A percentile compares a stretch with the other conserved stretches of the same genome.
Evolutionary conservation across 2,888 invertebrate genomes (phyloP).

Genomic region (Cyclophora punctaria): DNA sequence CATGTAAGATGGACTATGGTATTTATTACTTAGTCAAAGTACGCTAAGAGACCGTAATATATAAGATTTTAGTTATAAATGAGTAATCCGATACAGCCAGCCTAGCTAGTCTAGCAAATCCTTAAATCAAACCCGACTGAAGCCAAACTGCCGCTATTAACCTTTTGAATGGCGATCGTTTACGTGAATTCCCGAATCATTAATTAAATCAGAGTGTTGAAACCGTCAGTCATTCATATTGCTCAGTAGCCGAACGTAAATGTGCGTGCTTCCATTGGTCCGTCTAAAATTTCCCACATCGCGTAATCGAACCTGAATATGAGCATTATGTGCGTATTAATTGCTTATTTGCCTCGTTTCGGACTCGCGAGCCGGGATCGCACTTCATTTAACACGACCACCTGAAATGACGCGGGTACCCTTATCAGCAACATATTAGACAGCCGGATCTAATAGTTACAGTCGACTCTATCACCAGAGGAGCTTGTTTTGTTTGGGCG

Average conservation of each 20-base stretch:
- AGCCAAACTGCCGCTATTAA: not conserved
- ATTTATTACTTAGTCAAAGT: no score
- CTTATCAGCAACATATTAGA: no score
- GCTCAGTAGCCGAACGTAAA: slow-evolving; percentile 2
- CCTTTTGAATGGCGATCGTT: slow-evolving; percentile 6
- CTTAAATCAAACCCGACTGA: not conserved
- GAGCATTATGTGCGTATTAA: slow-evolving; percentile 42
- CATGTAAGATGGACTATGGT: no score
- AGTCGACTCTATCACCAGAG: no score
- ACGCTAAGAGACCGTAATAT: no score
- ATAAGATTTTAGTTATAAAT: no score
- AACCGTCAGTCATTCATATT: slow-evolving; percentile 16
- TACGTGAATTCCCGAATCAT: slow-evolving; percentile 13
- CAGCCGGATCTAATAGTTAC: no score
- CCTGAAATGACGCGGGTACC: no score
- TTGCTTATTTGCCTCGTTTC: slow-evolving; percentile 71
- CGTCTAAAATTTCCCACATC: slow-evolving; percentile 52
- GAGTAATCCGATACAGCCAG: no score
- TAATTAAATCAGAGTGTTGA: slow-evolving; percentile 20
- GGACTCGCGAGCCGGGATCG: slow-evolving; percentile 40
- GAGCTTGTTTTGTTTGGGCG: no score
- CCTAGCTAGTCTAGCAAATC: no score
- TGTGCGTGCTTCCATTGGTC: slow-evolving; percentile 29
- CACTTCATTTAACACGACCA: no score
- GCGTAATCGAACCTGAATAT: slow-evolving; percentile 60